Percentiles rank a stretch among this genome's conserved stretches.
These are phyloP conservation scores for Anguilla anguilla DNA, from an alignment of 2,797 vertebrate genomes.

Conservation along the genomic window DNA sequence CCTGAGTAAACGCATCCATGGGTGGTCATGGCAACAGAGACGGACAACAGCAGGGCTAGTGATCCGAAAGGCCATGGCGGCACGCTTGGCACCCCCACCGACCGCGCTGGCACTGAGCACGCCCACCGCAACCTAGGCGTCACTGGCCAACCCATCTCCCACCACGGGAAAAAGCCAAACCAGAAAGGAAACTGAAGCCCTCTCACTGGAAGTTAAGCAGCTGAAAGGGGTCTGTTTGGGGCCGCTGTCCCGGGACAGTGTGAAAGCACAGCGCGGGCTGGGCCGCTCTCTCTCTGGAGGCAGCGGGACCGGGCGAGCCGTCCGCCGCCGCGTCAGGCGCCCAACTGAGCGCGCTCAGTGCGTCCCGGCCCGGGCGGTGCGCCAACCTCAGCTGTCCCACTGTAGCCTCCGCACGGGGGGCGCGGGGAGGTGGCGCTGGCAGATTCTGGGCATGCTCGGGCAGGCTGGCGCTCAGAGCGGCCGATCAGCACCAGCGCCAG, in stretches of 20 bases:
- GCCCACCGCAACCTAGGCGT: not conserved
- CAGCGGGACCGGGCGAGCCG: constrained; percentile 78
- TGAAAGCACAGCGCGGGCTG: not conserved
- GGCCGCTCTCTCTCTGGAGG: constrained; percentile 78
- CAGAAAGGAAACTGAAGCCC: not conserved
- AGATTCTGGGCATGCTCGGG: constrained; percentile 64
- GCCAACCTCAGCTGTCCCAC: constrained; percentile 71
- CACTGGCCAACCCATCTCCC: not conserved
- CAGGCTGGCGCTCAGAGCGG: constrained; percentile 60
- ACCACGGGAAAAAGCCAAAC: not conserved
- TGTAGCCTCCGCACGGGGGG: constrained; percentile 56
- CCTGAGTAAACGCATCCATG: not conserved
- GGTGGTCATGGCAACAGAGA: not conserved
- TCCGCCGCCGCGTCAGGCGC: constrained; percentile 66
- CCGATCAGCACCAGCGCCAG: constrained; percentile 44
- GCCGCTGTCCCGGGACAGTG: constrained; percentile 63
- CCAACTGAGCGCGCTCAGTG: constrained; percentile 72
- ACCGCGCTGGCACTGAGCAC: no score
- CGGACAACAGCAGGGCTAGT: not conserved
- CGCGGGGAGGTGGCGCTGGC: constrained; percentile 36
- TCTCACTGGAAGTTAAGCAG: constrained; percentile 62
- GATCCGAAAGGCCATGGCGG: not conserved
- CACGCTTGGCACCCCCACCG: not conserved
- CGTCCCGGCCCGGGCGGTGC: constrained; percentile 63
- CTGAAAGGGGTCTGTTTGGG: constrained; percentile 70